Conservation (phyloP, 53 echinoderm and acorn worm species). For the Hippasteria phrygiana region DNA sequence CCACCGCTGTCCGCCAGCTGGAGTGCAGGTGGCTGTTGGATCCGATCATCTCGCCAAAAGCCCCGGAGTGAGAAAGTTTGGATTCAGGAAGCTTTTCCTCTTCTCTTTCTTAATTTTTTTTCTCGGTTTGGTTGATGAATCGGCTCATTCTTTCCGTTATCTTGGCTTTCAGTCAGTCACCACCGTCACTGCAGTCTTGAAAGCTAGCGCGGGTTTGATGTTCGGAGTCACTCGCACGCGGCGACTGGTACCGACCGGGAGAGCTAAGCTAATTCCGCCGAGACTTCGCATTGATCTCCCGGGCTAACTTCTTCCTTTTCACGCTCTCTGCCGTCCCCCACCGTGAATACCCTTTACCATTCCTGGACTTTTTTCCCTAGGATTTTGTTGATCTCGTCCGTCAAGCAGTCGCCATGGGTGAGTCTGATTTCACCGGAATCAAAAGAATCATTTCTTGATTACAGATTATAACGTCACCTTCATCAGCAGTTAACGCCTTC, state of each 20-base stretch:
- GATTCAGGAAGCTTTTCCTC: slow-evolving; percentile 64
- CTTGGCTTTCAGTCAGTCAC: slow-evolving; percentile 56
- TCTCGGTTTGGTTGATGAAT: slow-evolving; percentile 46
- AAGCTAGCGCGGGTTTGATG: slow-evolving; percentile 60
- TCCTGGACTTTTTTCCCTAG: neutral
- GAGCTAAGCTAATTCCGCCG: slow-evolving; percentile 27
- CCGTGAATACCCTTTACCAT: neutral
- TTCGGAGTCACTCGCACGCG: slow-evolving; percentile 41
- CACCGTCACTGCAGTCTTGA: slow-evolving; percentile 30
- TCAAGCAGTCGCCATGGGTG: slow-evolving; percentile 32
- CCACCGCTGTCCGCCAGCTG: slow-evolving; percentile 25
- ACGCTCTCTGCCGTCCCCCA: neutral
- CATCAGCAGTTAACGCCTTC: neutral
- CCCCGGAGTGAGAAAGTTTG: slow-evolving; percentile 71
- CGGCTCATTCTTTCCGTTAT: slow-evolving; percentile 60
- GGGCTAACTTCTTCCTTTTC: slow-evolving; percentile 34
- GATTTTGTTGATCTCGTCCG: neutral
- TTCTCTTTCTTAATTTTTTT: slow-evolving; percentile 5
- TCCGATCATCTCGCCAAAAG: slow-evolving; percentile 56
- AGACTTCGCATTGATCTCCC: slow-evolving; percentile 40
- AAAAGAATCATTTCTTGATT: neutral
- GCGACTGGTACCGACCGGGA: neutral
- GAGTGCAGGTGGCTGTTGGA: slow-evolving; percentile 58
- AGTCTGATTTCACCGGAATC: slow-evolving; percentile 46
- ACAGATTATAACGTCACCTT: neutral